These are phyloP conservation scores for Perodicticus potto DNA, from an alignment of 2,797 vertebrate genomes.

Conservation along the genomic window DNA sequence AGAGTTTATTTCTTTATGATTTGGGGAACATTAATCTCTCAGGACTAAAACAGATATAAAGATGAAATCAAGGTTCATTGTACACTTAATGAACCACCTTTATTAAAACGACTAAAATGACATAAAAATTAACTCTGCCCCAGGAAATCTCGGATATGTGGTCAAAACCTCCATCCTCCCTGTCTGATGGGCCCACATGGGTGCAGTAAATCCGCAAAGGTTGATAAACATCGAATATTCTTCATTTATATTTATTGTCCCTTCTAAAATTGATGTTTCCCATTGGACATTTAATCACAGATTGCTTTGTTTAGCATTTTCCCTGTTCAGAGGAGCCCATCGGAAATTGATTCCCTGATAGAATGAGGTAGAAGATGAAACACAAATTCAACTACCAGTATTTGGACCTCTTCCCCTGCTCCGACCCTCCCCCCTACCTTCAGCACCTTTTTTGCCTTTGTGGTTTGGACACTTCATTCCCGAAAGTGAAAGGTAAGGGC, in stretches of 20 bases:
- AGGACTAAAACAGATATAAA: conserved; percentile 53
- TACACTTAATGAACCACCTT: conserved; percentile 18
- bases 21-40: conserved; percentile 47
- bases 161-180: neutral
- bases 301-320: conserved; percentile 78
- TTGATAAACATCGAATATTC: conserved; percentile 71
- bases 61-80: conserved; percentile 50
- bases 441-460: neutral
- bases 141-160: neutral
- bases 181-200: neutral
- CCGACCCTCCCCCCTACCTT: neutral
- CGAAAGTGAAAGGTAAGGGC: conserved; percentile 79
- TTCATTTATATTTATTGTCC: conserved; percentile 72
- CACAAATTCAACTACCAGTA: conserved; percentile 59
- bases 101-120: conserved; percentile 61
- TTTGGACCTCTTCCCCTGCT: conserved; percentile 44
- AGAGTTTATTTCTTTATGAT: conserved; percentile 40
- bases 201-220: conserved; percentile 58
- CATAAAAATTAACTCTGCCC: conserved; percentile 49
- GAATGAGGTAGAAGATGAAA: conserved; percentile 29
- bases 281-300: conserved; percentile 43
- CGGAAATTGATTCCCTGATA: conserved; percentile 71
- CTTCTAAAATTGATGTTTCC: conserved; percentile 65
- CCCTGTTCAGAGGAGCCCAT: conserved; percentile 43
- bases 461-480: conserved; percentile 74